A percentile compares a stretch with the other conserved stretches of the same genome.
phyloP scores from a whole-genome alignment of 2,888 invertebrate species.

The Drosophila cognata region DNA sequence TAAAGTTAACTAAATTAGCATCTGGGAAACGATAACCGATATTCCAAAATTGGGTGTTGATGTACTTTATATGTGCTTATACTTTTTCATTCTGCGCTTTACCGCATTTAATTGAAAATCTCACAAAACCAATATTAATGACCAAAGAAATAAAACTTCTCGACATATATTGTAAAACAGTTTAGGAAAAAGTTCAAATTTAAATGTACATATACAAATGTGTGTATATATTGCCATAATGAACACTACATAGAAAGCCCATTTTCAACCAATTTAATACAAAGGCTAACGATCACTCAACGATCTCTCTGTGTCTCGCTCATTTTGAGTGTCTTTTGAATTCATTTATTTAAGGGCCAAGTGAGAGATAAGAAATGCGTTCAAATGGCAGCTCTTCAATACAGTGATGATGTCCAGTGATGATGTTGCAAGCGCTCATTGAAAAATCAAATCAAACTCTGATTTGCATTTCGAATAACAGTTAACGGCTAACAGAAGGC shows the following conservation, averaged over 20 bases:
- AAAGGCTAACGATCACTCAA: slow-evolving; percentile 30
- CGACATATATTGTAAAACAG: neutral
- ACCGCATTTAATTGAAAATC: neutral
- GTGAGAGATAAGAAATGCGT: slow-evolving; percentile 30
- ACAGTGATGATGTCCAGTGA: slow-evolving; percentile 18
- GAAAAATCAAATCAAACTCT: neutral
- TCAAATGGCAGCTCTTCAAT: slow-evolving; percentile 15
- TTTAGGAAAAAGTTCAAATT: neutral
- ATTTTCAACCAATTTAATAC: neutral
- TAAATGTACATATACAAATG: neutral
- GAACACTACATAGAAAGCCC: neutral
- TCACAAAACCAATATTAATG: neutral
- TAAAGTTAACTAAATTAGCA: neutral
- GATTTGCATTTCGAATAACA: slow-evolving; percentile 42
- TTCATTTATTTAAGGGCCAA: slow-evolving; percentile 21
- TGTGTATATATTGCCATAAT: neutral
- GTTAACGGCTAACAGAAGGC: slow-evolving; percentile 28
- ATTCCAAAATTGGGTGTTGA: neutral
- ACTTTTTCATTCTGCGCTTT: neutral
- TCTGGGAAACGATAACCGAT: neutral
- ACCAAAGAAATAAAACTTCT: neutral
- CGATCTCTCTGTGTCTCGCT: neutral
- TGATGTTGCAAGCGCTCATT: neutral
- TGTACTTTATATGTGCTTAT: neutral
- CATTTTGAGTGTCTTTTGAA: slow-evolving; percentile 16